Percentiles rank a stretch among this genome's conserved stretches.
phyloP scores from a whole-genome alignment of 2,797 vertebrate species.

The Gallinago nigripennis region DNA sequence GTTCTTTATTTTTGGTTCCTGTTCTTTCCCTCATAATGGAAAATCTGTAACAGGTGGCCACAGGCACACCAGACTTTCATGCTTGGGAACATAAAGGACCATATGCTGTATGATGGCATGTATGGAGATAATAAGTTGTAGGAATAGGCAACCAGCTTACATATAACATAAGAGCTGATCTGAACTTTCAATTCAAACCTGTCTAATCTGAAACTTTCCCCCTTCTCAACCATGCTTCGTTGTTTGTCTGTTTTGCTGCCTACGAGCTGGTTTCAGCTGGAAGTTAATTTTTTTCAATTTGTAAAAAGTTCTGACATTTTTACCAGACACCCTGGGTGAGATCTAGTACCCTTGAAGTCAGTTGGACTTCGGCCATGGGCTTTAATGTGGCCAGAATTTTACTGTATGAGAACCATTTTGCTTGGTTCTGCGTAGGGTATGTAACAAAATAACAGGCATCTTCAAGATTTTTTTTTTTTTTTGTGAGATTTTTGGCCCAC shows the following conservation, averaged over 20 bases:
- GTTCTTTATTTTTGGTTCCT: conserved; percentile 51
- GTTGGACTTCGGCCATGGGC: conserved; percentile 35
- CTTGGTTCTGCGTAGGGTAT: background rate
- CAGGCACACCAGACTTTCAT: conserved; percentile 56
- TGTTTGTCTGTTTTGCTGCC: background rate
- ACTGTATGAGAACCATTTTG: background rate
- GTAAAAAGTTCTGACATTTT: background rate
- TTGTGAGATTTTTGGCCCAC: background rate
- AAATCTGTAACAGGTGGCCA: conserved; percentile 67
- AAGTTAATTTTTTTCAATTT: background rate
- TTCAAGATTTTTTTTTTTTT: accelerated
- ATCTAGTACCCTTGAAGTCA: conserved; percentile 1
- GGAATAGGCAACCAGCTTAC: background rate
- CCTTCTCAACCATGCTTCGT: background rate
- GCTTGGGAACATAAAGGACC: conserved; percentile 43
- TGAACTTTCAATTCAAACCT: background rate
- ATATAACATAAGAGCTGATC: background rate
- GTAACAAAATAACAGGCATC: background rate
- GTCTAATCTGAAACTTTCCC: background rate
- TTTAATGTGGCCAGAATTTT: conserved; percentile 28
- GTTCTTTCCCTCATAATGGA: conserved; percentile 59
- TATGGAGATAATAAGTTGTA: conserved; percentile 26
- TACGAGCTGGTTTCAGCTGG: conserved; percentile 7
- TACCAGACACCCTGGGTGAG: conserved; percentile 44
- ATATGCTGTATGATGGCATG: conserved; percentile 46